A percentile compares a stretch with the other conserved stretches of the same genome.
These are phyloP conservation scores for Seira sanloemensis DNA, from an alignment of 2,888 invertebrate genomes.

Conservation along the genomic window DNA sequence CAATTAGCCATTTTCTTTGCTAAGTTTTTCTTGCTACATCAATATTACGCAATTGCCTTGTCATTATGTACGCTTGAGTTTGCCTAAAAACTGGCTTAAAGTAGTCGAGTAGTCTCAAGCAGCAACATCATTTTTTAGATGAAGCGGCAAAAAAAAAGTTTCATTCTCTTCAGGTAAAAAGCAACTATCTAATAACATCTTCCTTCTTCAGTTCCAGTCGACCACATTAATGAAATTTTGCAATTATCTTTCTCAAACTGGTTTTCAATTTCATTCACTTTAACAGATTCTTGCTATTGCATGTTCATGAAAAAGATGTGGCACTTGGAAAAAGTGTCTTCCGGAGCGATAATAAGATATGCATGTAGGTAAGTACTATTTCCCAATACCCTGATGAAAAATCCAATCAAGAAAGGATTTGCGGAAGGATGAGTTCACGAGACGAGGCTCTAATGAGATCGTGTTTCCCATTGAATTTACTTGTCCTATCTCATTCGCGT, in stretches of 20 bases:
- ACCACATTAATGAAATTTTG: neutral
- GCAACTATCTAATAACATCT: conserved; percentile 22
- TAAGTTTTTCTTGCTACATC: too few species aligned
- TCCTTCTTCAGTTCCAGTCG: conserved; percentile 13
- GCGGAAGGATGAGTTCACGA: conserved; percentile 11
- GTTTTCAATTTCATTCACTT: conserved; percentile 14
- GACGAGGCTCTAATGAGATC: conserved; percentile 11
- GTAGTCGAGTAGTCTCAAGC: too few species aligned
- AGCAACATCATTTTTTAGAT: too few species aligned
- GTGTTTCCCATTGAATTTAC: neutral
- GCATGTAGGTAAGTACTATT: neutral
- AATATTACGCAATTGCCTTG: too few species aligned
- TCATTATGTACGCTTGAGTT: too few species aligned
- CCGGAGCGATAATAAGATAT: conserved; percentile 1
- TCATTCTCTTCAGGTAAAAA: neutral
- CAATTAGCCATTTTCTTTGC: too few species aligned
- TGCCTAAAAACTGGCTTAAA: too few species aligned
- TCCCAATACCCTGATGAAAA: conserved; percentile 3
- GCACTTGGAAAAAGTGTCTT: too few species aligned
- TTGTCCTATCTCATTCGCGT: too few species aligned
- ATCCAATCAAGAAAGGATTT: conserved; percentile 16
- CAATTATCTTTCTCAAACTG: conserved; percentile 1
- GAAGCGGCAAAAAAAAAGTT: too few species aligned
- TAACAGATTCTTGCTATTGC: too few species aligned
- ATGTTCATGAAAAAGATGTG: neutral